These are phyloP conservation scores for Struthio camelus DNA, from an alignment of 2,113 vertebrate species.

Conservation along the genomic window DNA sequence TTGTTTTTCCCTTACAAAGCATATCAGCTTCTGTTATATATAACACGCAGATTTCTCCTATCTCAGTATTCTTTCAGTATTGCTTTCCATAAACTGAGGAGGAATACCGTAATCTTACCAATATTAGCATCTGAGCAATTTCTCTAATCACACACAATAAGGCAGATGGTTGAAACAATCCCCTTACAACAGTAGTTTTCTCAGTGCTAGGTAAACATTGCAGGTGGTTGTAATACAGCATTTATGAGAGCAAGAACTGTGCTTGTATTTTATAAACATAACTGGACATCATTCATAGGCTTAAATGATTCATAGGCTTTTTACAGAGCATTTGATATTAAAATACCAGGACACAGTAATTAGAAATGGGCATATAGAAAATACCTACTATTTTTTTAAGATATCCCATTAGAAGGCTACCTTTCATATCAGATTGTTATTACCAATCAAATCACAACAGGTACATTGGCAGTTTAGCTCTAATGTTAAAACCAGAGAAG, in stretches of 20 bases:
- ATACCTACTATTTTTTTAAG: neutral
- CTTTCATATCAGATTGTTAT: neutral
- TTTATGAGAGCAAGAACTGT: neutral
- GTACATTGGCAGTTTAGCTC: neutral
- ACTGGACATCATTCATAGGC: neutral
- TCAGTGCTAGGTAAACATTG: neutral
- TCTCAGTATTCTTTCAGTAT: neutral
- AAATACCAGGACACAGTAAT: neutral
- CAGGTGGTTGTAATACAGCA: neutral
- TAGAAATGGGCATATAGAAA: neutral
- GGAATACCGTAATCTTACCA: neutral
- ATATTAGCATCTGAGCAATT: neutral
- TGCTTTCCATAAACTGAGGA: neutral
- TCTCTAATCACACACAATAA: neutral
- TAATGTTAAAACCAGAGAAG: neutral
- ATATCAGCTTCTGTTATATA: neutral
- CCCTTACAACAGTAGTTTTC: neutral
- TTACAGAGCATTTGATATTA: neutral
- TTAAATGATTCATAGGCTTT: neutral
- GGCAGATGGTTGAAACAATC: neutral
- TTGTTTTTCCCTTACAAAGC: neutral
- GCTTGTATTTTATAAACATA: neutral
- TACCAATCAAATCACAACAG: neutral
- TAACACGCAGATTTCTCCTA: neutral
- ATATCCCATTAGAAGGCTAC: neutral